Evolutionary conservation across 2,113 vertebrate species (phyloP).

Genomic region (Microcebus tavaratra): DNA sequence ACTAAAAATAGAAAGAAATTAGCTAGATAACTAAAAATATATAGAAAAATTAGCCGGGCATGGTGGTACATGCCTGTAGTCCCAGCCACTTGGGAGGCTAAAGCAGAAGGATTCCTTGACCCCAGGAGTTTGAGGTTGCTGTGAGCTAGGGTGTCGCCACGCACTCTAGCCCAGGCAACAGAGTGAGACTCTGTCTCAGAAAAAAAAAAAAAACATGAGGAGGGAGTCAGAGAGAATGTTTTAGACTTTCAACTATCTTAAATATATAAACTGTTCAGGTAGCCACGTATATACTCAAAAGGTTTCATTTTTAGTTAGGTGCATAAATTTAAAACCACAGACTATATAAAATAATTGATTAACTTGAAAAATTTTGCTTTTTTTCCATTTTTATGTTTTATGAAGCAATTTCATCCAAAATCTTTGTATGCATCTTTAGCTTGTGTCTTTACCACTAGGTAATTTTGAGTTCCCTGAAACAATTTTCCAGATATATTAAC

Average conservation of each 20-base stretch:
- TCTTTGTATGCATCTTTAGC: neutral
- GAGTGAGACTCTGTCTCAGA: no score
- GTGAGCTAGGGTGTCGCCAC: no score
- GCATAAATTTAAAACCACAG: constrained; percentile 37
- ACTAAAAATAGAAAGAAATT: no score
- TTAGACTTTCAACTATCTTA: neutral
- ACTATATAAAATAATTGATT: constrained; percentile 1
- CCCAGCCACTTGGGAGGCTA: no score
- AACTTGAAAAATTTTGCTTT: neutral
- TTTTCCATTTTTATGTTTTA: constrained; percentile 23
- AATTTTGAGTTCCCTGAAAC: neutral
- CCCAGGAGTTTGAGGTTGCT: no score
- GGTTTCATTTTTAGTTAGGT: neutral
- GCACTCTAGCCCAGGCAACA: no score
- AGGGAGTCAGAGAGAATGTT: neutral
- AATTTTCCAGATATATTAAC: neutral
- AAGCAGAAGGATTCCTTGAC: no score
- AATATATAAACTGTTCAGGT: neutral
- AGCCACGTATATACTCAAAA: neutral
- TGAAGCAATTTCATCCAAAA: neutral
- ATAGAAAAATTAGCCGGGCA: no score
- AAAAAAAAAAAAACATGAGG: neutral
- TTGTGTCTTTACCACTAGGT: neutral
- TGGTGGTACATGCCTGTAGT: no score
- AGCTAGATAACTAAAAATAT: no score